phyloP scores from a whole-genome alignment of 2,113 vertebrate genomes.

The Budorcas taxicolor region DNA sequence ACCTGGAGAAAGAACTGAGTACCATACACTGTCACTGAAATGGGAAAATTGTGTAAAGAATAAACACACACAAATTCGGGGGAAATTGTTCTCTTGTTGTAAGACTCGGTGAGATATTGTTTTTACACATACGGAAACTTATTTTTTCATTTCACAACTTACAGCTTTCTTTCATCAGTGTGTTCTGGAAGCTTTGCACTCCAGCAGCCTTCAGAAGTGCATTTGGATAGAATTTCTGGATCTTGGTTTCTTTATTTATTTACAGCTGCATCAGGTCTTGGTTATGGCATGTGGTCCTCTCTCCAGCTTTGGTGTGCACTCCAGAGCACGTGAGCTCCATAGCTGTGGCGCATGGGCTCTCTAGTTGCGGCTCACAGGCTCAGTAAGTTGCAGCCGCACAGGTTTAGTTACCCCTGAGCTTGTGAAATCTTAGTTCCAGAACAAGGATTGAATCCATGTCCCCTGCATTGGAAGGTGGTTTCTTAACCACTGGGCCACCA shows the following conservation, averaged over 20 bases:
- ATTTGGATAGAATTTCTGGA: neutral
- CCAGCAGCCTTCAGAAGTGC: neutral
- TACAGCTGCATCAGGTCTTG: neutral
- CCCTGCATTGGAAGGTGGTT: neutral
- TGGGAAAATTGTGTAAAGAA: neutral
- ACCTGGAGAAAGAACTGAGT: neutral
- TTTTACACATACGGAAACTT: neutral
- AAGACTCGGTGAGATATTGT: neutral
- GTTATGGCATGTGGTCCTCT: neutral
- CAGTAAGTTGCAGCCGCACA: neutral
- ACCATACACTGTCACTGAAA: neutral
- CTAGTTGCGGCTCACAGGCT: neutral
- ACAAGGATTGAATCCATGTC: neutral
- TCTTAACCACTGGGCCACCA: neutral
- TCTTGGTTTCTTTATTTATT: neutral
- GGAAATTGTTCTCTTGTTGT: neutral
- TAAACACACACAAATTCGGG: neutral
- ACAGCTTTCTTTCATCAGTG: rapidly evolving
- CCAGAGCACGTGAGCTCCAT: neutral
- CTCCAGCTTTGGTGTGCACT: neutral
- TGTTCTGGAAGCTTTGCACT: neutral
- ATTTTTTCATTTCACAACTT: rapidly evolving
- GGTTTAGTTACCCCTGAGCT: neutral
- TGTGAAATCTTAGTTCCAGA: neutral
- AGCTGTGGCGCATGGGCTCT: neutral